phyloP scores from a whole-genome alignment of 1,140 invertebrate genomes.

The Copidosoma floridanum region DNA sequence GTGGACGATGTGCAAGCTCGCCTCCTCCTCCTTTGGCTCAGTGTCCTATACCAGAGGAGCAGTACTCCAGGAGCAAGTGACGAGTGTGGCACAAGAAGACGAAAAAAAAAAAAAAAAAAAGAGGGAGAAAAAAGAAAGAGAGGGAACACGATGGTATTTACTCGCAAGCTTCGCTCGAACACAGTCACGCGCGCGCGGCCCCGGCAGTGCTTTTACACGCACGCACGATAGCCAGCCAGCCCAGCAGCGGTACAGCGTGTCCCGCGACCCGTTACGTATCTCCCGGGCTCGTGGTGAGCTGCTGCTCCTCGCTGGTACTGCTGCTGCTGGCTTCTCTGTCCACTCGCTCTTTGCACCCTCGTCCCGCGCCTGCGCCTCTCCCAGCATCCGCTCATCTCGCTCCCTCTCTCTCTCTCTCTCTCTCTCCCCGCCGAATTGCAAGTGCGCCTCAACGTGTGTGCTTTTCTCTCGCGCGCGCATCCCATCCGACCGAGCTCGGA shows the following conservation, averaged over 20 bases:
- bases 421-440: background rate
- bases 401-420: conserved; percentile 21
- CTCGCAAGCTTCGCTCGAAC: too few species aligned
- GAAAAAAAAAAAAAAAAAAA: too few species aligned
- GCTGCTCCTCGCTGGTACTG: too few species aligned
- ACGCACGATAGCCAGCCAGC: background rate
- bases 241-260: too few species aligned
- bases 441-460: too few species aligned
- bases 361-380: conserved; percentile 47
- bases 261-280: conserved; percentile 48
- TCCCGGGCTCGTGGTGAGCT: conserved; percentile 56
- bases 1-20: too few species aligned
- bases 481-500: background rate
- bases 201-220: background rate
- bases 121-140: background rate
- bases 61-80: too few species aligned
- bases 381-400: conserved; percentile 26
- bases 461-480: background rate
- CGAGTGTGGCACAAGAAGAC: too few species aligned
- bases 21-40: too few species aligned
- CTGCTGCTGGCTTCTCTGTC: too few species aligned
- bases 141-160: too few species aligned
- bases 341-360: conserved; percentile 51
- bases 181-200: background rate
- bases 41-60: too few species aligned